Conservation (phyloP, 2,113 vertebrate species). For the Speoplatyrhinus poulsoni region DNA sequence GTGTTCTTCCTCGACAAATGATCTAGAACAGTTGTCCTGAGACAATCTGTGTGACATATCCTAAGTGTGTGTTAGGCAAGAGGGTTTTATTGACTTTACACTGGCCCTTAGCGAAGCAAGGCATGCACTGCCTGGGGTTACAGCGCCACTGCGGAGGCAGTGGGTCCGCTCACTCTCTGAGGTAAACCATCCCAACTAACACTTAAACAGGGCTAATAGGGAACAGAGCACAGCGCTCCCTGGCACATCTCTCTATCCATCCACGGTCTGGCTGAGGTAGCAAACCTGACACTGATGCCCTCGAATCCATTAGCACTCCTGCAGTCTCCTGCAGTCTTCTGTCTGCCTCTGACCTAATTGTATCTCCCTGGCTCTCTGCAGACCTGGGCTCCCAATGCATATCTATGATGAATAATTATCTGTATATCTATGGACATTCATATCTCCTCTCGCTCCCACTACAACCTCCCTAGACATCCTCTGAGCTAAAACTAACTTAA, state of each 20-base stretch:
- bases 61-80: slow-evolving; percentile 38
- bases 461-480: background rate
- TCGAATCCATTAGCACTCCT: slow-evolving; percentile 65
- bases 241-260: slow-evolving; percentile 58
- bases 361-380: slow-evolving; percentile 42
- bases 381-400: slow-evolving; percentile 31
- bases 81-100: slow-evolving; percentile 38
- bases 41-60: slow-evolving; percentile 38
- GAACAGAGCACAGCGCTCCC: slow-evolving; percentile 59
- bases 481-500: slow-evolving; percentile 4
- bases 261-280: slow-evolving; percentile 47
- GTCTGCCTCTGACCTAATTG: slow-evolving; percentile 30
- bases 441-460: slow-evolving; percentile 18
- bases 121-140: slow-evolving; percentile 30
- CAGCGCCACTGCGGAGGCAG: slow-evolving; percentile 29
- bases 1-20: slow-evolving; percentile 15
- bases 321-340: slow-evolving; percentile 33
- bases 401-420: slow-evolving; percentile 19
- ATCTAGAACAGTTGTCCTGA: slow-evolving; percentile 34
- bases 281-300: slow-evolving; percentile 74
- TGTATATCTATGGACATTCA: slow-evolving; percentile 13
- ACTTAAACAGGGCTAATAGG: slow-evolving; percentile 57
- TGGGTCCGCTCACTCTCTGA: slow-evolving; percentile 41
- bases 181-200: slow-evolving; percentile 63
- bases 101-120: slow-evolving; percentile 8